phyloP scores from a whole-genome alignment of 2,113 vertebrate species.

The Alouatta palliata region DNA sequence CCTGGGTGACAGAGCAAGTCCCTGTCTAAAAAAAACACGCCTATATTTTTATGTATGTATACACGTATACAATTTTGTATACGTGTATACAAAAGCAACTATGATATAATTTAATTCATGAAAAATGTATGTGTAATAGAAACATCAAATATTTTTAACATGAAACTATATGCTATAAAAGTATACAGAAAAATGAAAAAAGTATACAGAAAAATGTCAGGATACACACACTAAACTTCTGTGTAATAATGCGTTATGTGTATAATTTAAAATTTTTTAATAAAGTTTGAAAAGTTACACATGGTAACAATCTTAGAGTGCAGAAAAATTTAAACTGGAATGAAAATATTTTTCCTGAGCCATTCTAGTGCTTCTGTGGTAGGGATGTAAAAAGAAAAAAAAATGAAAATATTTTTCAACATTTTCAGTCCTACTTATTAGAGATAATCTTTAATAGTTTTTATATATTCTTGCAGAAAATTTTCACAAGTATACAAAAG shows the following conservation, averaged over 20 bases:
- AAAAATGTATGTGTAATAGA: neutral
- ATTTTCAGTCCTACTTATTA: neutral
- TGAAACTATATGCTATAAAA: neutral
- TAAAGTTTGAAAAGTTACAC: neutral
- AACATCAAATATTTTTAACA: neutral
- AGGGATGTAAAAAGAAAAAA: no score
- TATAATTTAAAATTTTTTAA: neutral
- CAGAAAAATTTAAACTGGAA: neutral
- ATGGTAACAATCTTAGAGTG: neutral
- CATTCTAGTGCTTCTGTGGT: no score
- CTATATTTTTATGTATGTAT: no score
- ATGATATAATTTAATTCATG: neutral
- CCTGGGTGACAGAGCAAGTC: neutral
- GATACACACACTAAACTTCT: neutral
- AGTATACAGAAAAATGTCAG: neutral
- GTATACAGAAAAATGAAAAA: neutral
- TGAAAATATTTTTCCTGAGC: neutral
- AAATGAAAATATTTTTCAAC: neutral
- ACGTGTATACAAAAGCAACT: neutral
- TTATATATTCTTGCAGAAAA: neutral
- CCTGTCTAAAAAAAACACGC: neutral
- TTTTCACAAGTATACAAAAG: neutral
- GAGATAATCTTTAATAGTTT: neutral
- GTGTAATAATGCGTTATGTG: neutral
- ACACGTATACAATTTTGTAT: no score